Evolutionary conservation across 2,888 invertebrate species (phyloP).

Genomic region (Scrobipalpa costella): DNA sequence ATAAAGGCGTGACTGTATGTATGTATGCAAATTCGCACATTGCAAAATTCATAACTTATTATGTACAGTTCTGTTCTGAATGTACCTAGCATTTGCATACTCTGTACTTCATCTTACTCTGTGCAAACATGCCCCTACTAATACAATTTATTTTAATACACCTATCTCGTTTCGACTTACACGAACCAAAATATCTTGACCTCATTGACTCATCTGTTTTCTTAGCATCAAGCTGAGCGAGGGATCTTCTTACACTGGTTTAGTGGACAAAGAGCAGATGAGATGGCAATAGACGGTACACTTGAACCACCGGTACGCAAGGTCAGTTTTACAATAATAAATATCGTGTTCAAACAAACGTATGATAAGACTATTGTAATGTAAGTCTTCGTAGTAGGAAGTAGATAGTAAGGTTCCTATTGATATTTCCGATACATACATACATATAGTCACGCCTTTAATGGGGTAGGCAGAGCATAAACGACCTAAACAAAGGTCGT

Average conservation of each 20-base stretch:
- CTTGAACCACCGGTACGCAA: conserved; percentile 3
- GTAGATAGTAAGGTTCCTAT: no score
- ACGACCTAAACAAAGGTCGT: no score
- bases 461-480: no score
- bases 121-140: conserved; percentile 9
- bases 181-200: conserved; percentile 1
- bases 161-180: conserved; percentile 1
- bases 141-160: conserved; percentile 10
- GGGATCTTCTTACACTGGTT: background rate
- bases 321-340: conserved; percentile 6
- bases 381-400: no score
- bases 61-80: no score
- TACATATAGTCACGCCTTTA: no score
- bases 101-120: background rate
- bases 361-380: background rate
- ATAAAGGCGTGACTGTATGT: no score
- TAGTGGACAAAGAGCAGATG: background rate
- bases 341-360: background rate
- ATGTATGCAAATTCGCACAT: no score
- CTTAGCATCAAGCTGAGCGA: background rate
- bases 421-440: no score
- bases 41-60: no score
- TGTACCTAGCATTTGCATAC: background rate
- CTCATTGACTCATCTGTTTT: background rate
- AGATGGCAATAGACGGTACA: background rate